Conservation (phyloP, 1,140 invertebrate species). For the Amyelois transitella region DNA sequence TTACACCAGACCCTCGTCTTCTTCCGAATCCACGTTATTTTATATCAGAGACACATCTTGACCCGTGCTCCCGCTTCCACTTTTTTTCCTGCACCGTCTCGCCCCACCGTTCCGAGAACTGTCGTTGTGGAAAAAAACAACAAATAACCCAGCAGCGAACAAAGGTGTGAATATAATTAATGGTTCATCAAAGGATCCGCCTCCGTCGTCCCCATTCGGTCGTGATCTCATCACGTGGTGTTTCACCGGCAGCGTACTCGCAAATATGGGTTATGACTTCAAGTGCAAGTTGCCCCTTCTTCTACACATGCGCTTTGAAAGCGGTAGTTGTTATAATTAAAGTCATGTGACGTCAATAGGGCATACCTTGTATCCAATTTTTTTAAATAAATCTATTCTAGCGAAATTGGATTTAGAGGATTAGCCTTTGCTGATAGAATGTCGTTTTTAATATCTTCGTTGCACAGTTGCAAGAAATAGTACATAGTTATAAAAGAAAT, state of each 20-base stretch:
- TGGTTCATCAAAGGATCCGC: slow-evolving; percentile 53
- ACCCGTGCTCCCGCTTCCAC: slow-evolving; percentile 34
- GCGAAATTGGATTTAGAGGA: too few relatives aligned
- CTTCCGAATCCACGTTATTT: neutral
- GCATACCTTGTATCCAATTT: too few relatives aligned
- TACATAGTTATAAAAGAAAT: too few relatives aligned
- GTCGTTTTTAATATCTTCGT: too few relatives aligned
- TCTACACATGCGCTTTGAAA: too few relatives aligned
- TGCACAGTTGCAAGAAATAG: too few relatives aligned
- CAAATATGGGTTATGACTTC: neutral
- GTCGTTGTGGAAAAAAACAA: slow-evolving; percentile 32
- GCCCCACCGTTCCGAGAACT: slow-evolving; percentile 50
- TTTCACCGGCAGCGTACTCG: neutral
- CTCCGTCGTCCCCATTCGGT: slow-evolving; percentile 28
- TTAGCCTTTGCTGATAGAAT: too few relatives aligned
- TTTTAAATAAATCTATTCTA: too few relatives aligned
- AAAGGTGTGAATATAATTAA: slow-evolving; percentile 68
- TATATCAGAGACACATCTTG: neutral
- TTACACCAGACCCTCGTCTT: too few relatives aligned
- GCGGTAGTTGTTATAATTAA: too few relatives aligned
- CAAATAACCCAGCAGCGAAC: slow-evolving; percentile 26
- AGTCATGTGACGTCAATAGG: too few relatives aligned
- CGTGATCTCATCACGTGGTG: slow-evolving; percentile 17
- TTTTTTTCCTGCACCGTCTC: slow-evolving; percentile 32
- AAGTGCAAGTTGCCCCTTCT: too few relatives aligned